phyloP scores from a whole-genome alignment of 2,113 vertebrate genomes.

The Haemorhous mexicanus region DNA sequence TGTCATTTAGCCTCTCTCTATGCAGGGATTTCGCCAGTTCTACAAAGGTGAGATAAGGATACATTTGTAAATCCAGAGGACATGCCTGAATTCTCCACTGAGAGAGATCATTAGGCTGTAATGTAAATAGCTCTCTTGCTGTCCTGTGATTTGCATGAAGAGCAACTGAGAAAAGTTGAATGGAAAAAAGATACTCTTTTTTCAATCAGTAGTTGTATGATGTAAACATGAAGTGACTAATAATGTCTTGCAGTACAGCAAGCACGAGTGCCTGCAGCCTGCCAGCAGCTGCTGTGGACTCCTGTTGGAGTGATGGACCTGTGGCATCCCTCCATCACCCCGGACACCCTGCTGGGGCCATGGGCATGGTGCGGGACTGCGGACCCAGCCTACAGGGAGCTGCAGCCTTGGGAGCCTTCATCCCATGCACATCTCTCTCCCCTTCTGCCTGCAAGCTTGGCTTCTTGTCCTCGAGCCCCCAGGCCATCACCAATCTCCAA shows the following conservation, averaged over 20 bases:
- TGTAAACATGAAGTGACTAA: not conserved
- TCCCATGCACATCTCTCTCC: not conserved
- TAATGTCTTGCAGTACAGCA: rapidly evolving
- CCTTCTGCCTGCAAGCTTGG: not conserved
- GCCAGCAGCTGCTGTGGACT: not conserved
- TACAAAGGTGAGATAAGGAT: not conserved
- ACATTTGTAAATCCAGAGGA: not conserved
- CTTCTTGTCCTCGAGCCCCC: not conserved
- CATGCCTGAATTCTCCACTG: not conserved
- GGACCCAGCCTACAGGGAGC: not conserved
- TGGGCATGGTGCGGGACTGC: not conserved
- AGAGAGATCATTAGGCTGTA: not conserved
- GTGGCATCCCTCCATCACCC: not conserved
- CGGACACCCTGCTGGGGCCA: rapidly evolving
- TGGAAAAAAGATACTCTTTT: not conserved
- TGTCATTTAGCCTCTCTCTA: not conserved
- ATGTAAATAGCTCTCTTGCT: not conserved
- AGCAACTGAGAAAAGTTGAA: not conserved
- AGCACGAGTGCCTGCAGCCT: not conserved
- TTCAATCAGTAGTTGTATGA: not conserved
- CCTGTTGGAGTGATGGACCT: not conserved
- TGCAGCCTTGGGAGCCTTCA: not conserved
- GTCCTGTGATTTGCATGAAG: not conserved
- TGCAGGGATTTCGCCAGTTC: not conserved
- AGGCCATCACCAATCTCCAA: not conserved